Conservation (phyloP, 2,888 invertebrate species). For the Arrhopalites spinosus region DNA sequence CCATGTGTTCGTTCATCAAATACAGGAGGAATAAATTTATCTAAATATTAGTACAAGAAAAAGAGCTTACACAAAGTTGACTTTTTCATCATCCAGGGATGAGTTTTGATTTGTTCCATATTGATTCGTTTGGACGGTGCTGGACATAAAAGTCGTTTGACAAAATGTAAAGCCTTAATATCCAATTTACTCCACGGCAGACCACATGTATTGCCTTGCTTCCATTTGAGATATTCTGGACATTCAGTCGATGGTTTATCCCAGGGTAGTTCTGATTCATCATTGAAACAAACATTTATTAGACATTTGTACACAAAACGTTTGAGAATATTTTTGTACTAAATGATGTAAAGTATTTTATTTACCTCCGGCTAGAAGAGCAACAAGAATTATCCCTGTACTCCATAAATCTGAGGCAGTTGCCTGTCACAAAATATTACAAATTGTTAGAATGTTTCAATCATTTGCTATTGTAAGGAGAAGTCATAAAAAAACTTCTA, state of each 20-base stretch:
- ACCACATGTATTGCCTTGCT: conserved; percentile 66
- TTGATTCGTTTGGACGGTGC: conserved; percentile 70
- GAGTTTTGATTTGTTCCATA: conserved; percentile 71
- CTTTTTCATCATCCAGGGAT: conserved; percentile 68
- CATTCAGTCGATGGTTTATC: conserved; percentile 75
- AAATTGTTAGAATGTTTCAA: too few relatives aligned
- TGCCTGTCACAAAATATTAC: too few relatives aligned
- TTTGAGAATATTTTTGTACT: not conserved
- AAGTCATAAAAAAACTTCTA: too few relatives aligned
- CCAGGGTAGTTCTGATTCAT: conserved; percentile 86
- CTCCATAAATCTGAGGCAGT: conserved; percentile 96
- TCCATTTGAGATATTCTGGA: conserved; percentile 76
- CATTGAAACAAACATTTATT: not conserved
- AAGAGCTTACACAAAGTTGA: conserved; percentile 36
- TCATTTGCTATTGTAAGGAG: too few relatives aligned
- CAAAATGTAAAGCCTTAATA: conserved; percentile 73
- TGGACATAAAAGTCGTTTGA: conserved; percentile 75
- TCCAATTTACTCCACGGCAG: conserved; percentile 81
- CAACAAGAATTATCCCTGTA: conserved; percentile 90
- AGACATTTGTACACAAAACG: not conserved
- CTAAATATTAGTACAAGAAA: not conserved
- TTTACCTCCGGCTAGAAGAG: conserved; percentile 92
- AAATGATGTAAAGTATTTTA: not conserved
- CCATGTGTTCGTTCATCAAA: too few relatives aligned
- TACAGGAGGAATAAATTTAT: too few relatives aligned